Evolutionary conservation across 1,140 invertebrate genomes (phyloP).

Genomic region (Belonocnema kinseyi): DNA sequence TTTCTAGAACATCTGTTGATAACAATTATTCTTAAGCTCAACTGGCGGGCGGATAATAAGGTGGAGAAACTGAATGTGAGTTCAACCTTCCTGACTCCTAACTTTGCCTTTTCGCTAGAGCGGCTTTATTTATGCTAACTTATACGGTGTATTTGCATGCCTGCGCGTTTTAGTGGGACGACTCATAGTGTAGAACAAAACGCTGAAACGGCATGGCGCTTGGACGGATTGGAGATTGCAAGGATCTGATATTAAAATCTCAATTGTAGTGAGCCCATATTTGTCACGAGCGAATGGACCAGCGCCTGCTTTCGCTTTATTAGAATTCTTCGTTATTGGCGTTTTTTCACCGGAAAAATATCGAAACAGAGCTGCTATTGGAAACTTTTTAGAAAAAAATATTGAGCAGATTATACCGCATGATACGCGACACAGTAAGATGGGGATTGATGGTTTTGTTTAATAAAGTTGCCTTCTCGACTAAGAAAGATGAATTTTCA

Average conservation of each 20-base stretch:
- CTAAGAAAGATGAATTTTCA: no score
- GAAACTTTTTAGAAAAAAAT: no score
- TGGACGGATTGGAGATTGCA: constrained; percentile 16
- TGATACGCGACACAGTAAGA: no score
- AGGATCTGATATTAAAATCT: constrained; percentile 53
- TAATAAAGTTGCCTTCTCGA: no score
- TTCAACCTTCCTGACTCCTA: not conserved
- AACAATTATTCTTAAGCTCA: constrained; percentile 39
- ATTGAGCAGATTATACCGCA: no score
- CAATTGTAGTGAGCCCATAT: constrained; percentile 26
- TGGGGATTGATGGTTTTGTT: no score
- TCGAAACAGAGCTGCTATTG: no score
- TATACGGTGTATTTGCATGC: constrained; percentile 55
- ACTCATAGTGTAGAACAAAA: constrained; percentile 23
- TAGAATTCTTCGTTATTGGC: no score
- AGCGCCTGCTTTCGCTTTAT: not conserved
- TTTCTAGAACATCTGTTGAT: constrained; percentile 39
- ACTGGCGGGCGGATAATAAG: constrained; percentile 27
- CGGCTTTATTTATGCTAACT: constrained; percentile 57
- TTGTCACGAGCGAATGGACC: constrained; percentile 32
- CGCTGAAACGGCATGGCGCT: constrained; percentile 29
- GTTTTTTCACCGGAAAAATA: no score
- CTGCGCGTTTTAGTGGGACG: constrained; percentile 25
- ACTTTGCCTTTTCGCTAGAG: constrained; percentile 31
- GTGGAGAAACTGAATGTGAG: not conserved